A percentile compares a stretch with the other conserved stretches of the same genome.
phyloP scores from a whole-genome alignment of 2,888 invertebrate species.

The Cerastis leucographa region DNA sequence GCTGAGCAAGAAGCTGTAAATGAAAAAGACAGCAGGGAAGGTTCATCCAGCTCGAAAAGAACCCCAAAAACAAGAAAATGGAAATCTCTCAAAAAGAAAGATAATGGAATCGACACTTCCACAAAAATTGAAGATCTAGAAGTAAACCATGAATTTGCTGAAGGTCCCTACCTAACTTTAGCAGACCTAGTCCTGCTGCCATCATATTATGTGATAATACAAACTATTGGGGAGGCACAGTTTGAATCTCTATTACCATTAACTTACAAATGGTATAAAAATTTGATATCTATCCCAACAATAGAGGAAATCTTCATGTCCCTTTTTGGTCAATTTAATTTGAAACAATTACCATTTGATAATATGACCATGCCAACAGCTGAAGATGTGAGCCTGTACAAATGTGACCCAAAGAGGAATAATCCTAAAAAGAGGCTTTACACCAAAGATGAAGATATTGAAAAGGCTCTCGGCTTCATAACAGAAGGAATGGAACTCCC shows the following conservation, averaged over 20 bases:
- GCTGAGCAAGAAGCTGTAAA: constrained; percentile 60
- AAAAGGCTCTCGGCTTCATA: constrained; percentile 89
- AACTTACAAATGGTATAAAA: constrained; percentile 92
- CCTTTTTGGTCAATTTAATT: constrained; percentile 64
- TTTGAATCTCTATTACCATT: constrained; percentile 90
- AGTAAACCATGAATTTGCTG: constrained; percentile 94
- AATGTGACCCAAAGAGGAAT: constrained; percentile 94
- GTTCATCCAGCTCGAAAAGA: constrained; percentile 21
- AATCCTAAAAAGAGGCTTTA: constrained; percentile 93
- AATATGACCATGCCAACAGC: constrained; percentile 84
- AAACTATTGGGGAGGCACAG: constrained; percentile 78
- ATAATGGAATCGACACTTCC: constrained; percentile 26
- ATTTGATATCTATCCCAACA: constrained; percentile 74
- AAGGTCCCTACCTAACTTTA: constrained; percentile 95
- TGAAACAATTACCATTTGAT: constrained; percentile 62
- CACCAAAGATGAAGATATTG: constrained; percentile 94
- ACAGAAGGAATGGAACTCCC: constrained; percentile 85
- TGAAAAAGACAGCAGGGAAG: constrained; percentile 4
- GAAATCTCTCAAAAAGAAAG: constrained; percentile 57
- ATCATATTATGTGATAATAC: constrained; percentile 92
- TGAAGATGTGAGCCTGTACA: constrained; percentile 93
- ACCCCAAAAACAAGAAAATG: constrained; percentile 50
- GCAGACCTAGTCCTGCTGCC: constrained; percentile 96
- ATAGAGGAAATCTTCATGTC: constrained; percentile 63
- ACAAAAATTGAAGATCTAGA: constrained; percentile 74